Evolutionary conservation across 2,888 invertebrate species (phyloP).

Genomic region (Kryphioiulus occultus): DNA sequence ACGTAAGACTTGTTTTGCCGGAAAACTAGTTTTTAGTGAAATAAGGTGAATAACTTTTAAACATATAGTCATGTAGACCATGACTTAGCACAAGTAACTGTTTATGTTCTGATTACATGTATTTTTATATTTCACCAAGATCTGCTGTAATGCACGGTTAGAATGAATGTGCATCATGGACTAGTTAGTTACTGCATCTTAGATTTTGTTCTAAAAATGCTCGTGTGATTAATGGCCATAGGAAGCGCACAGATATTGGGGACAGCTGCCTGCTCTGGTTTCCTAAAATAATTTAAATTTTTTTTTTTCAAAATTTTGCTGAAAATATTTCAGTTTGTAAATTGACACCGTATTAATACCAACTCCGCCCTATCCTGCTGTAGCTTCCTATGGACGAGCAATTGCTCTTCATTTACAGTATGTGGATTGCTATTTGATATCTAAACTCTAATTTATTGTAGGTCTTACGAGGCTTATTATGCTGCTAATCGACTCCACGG

Average conservation of each 20-base stretch:
- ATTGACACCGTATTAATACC: background rate
- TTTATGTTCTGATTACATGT: no score
- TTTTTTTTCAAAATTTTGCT: background rate
- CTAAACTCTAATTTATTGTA: slow-evolving; percentile 28
- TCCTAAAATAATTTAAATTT: background rate
- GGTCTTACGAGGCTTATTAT: slow-evolving; percentile 44
- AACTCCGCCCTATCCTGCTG: no score
- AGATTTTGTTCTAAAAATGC: background rate
- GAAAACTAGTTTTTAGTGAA: no score
- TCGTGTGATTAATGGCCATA: background rate
- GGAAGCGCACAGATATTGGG: background rate
- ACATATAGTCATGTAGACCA: no score
- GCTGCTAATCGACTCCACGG: slow-evolving; percentile 21
- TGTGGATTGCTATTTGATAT: background rate
- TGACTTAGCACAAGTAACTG: no score
- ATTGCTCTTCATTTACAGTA: background rate
- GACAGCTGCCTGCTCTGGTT: background rate
- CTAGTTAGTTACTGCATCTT: background rate
- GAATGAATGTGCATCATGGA: background rate
- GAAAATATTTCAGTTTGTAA: background rate
- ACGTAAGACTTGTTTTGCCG: no score
- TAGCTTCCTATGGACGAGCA: background rate
- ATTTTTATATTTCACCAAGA: no score
- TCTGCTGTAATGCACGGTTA: no score
- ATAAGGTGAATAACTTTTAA: no score